Conservation (phyloP, 2,113 vertebrate genomes). For the Gnathonemus longibarbis region DNA sequence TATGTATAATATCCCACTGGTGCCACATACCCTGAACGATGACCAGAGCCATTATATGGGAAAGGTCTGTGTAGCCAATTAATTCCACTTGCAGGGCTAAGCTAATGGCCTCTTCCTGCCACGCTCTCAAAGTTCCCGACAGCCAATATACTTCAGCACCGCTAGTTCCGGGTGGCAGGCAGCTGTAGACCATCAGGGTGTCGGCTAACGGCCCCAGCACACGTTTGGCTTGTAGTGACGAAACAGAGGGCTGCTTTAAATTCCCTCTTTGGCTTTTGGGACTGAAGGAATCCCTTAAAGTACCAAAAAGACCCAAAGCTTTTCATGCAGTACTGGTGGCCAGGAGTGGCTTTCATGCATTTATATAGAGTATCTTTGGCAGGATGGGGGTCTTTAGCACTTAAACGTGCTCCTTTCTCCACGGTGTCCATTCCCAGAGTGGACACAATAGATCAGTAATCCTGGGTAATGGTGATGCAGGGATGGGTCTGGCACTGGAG, state of each 20-base stretch:
- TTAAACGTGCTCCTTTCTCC: neutral
- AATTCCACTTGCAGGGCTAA: neutral
- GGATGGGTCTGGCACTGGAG: slow-evolving; percentile 24
- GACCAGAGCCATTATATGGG: neutral
- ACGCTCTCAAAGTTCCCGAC: neutral
- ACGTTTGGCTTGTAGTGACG: neutral
- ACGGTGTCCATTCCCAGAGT: neutral
- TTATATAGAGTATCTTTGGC: neutral
- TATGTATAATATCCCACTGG: neutral
- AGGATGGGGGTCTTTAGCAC: neutral
- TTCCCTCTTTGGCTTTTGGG: neutral
- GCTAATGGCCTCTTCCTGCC: neutral
- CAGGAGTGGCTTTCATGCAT: neutral
- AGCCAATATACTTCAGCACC: neutral
- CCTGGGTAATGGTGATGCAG: neutral
- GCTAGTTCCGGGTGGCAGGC: neutral
- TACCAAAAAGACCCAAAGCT: neutral
- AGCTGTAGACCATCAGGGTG: neutral
- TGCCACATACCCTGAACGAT: neutral
- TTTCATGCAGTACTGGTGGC: neutral
- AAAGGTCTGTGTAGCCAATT: neutral
- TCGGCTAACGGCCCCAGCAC: neutral
- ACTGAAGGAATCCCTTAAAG: neutral
- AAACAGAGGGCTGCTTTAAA: neutral
- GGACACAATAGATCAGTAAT: neutral